phyloP scores from a whole-genome alignment of 1,140 invertebrate species.

The Holcopasites calliopsidis region DNA sequence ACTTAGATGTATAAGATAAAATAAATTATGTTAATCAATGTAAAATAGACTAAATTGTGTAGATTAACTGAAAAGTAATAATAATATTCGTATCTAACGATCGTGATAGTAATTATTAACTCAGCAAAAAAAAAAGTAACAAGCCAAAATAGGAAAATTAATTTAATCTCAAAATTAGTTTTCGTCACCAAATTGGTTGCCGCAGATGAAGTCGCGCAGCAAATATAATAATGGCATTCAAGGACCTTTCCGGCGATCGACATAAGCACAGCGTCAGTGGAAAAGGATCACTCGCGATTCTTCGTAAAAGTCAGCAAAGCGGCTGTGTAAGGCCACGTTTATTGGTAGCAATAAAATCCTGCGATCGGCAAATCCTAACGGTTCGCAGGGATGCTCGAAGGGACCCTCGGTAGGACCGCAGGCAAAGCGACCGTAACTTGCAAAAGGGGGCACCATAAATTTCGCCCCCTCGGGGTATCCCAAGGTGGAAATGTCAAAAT shows the following conservation, averaged over 20 bases:
- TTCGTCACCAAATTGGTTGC: too few species aligned
- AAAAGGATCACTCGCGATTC: slow-evolving; percentile 14
- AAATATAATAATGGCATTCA: not conserved
- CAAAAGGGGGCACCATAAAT: slow-evolving; percentile 2
- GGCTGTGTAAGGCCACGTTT: slow-evolving; percentile 10
- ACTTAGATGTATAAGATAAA: too few species aligned
- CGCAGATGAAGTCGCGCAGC: too few species aligned
- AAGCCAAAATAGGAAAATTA: too few species aligned
- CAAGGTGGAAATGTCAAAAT: slow-evolving; percentile 36
- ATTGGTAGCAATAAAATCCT: slow-evolving; percentile 33
- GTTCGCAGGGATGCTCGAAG: not conserved
- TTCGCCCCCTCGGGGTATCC: not conserved
- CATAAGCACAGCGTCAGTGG: not conserved
- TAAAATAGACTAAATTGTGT: too few species aligned
- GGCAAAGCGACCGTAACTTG: not conserved
- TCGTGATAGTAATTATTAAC: too few species aligned
- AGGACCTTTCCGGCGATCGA: not conserved
- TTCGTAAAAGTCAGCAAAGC: slow-evolving; percentile 37
- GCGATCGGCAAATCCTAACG: slow-evolving; percentile 6
- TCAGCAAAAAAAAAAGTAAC: too few species aligned
- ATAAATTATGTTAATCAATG: too few species aligned
- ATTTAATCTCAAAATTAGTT: too few species aligned
- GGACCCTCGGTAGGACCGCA: too few species aligned
- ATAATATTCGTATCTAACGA: too few species aligned
- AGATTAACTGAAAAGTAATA: too few species aligned